Evolutionary conservation across 2,797 vertebrate species (phyloP).

Genomic region (Aplochiton taeniatus): DNA sequence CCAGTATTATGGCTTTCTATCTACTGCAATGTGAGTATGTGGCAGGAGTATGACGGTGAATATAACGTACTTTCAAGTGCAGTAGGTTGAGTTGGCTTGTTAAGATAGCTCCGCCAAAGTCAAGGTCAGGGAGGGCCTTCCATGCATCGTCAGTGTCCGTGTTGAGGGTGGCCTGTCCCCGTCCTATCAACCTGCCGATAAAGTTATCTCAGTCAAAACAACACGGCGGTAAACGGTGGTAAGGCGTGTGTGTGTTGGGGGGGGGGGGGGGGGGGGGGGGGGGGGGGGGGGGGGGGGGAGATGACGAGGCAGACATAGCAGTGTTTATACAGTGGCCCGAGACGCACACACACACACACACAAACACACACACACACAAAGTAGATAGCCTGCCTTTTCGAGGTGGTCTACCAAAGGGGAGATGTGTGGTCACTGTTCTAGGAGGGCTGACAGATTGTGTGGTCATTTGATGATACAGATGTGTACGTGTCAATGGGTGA

Average conservation of each 20-base stretch:
- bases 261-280: too few species aligned
- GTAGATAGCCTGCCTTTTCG: constrained; percentile 35
- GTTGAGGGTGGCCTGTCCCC: constrained; percentile 33
- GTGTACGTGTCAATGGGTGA: constrained; percentile 26
- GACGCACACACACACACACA: constrained; percentile 12
- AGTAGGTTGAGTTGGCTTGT: not conserved
- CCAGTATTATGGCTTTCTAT: not conserved
- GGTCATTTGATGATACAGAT: constrained; percentile 58
- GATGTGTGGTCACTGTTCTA: constrained; percentile 46
- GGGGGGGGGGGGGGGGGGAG: too few species aligned
- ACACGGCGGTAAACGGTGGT: constrained; percentile 29
- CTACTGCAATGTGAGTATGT: not conserved
- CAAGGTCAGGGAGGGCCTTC: constrained; percentile 45
- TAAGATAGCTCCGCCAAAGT: constrained; percentile 23
- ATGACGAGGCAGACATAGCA: constrained; percentile 55
- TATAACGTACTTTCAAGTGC: too few species aligned
- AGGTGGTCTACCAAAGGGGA: constrained; percentile 68
- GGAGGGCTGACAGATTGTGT: constrained; percentile 53
- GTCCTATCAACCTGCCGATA: constrained; percentile 56
- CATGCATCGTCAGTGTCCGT: constrained; percentile 32
- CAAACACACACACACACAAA: constrained; percentile 40
- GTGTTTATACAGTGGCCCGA: constrained; percentile 32
- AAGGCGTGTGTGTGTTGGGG: constrained; percentile 41
- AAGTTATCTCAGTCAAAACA: constrained; percentile 64
- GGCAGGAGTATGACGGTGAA: too few species aligned